Evolutionary conservation across 2,888 invertebrate species (phyloP), one percentile per base, ranked within the genome.

Genomic region (Atethmia centrago): DNA sequence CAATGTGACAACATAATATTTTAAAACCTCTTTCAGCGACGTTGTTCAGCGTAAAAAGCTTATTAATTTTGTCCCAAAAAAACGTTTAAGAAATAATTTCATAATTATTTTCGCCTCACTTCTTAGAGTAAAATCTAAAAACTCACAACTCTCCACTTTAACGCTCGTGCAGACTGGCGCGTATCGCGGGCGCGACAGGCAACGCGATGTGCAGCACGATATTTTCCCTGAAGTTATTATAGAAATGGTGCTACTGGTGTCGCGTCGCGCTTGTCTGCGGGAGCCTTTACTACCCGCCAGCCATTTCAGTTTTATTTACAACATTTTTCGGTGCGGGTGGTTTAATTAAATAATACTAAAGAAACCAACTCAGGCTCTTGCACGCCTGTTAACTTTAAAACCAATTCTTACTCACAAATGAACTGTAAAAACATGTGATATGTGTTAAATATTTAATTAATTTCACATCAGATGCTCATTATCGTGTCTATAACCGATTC

Each of bases 391-490:
- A 61, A 53, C 28, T 40, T 59, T 55, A 59, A 81, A 53, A 59
- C 31, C 61, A 42, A 67, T 63, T 71, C 31, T 67, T 67, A 67
- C 74, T 47, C 12, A 51, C 68, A 82, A 81, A 73, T 59, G 0
- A 74, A 67, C 74, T n/a, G 58, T 84, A 75, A 74, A 77, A 78
- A 78, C 72, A 64, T 25, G 70, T 70, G 51, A 47, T 64, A 77
- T 56, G 71, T 75, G 67, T 66, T 82, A 78, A 80, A 79, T 72
- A 75, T 74, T 74, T 76, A 72, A 72, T 86, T 84, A 86, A 75
- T 69, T 84, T 84, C 56, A 66, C 74, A 55, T 74, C 65, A 59
- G 58, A 40, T 58, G 28, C 51, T 77, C 68, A 64, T 75, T 75
- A 71, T 25, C 45, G 74, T 53, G 45, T 64, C 21, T 70, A 76